Conservation (phyloP, 1,140 invertebrate genomes). For the Magallana ariakensis region DNA sequence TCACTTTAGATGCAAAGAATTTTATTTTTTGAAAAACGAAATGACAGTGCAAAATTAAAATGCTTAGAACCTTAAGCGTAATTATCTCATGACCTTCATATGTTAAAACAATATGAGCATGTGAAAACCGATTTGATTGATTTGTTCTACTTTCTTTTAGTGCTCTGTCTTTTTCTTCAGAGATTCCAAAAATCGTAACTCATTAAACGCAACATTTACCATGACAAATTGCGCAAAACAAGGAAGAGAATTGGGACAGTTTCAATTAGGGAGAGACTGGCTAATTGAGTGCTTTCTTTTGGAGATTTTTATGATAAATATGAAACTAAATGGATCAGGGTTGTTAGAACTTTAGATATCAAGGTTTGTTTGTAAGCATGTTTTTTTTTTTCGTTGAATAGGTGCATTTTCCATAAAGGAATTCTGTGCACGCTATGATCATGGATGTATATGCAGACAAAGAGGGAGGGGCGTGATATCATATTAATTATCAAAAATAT, state of each 20-base stretch:
- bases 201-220: slow-evolving; percentile 33
- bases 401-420: no score
- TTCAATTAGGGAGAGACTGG: slow-evolving; percentile 1
- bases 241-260: slow-evolving; percentile 3
- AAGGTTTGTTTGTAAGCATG: neutral
- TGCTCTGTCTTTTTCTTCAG: neutral
- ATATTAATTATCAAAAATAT: no score
- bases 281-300: neutral
- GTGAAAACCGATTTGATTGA: neutral
- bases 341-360: slow-evolving; percentile 14
- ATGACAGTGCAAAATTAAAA: slow-evolving; percentile 1
- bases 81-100: neutral
- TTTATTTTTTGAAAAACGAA: no score
- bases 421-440: no score
- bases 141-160: neutral
- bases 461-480: no score
- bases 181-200: neutral
- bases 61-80: neutral
- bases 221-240: slow-evolving; percentile 25
- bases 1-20: no score
- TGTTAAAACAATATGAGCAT: no score
- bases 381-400: no score
- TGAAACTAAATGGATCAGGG: slow-evolving; percentile 4
- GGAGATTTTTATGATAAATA: slow-evolving; percentile 20
- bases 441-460: no score